Evolutionary conservation across 2,113 vertebrate genomes (phyloP).

Genomic region (Mungos mungo): DNA sequence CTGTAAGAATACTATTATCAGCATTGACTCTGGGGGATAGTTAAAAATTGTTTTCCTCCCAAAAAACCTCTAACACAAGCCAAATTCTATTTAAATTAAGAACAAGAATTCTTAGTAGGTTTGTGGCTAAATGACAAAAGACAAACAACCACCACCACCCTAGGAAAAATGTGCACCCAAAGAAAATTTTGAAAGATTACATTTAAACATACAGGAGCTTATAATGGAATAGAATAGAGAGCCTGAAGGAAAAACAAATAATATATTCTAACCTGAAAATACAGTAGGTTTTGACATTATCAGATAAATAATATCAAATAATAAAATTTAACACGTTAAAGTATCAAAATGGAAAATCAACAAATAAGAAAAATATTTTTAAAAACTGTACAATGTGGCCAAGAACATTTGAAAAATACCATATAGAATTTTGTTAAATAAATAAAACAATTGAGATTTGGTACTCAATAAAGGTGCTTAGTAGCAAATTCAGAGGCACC

Average conservation of each 20-base stretch:
- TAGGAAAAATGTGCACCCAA: background rate
- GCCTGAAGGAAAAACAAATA: background rate
- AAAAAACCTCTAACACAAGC: background rate
- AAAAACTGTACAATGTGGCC: background rate
- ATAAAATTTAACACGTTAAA: background rate
- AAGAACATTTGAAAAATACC: background rate
- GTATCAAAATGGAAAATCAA: background rate
- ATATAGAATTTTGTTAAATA: background rate
- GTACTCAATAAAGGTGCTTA: background rate
- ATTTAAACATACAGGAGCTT: background rate
- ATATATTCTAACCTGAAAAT: background rate
- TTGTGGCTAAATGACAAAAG: background rate
- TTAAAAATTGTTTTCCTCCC: background rate
- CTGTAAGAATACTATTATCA: background rate
- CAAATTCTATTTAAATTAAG: background rate
- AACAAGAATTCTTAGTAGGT: background rate
- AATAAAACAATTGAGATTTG: background rate
- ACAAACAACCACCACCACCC: background rate
- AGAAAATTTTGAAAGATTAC: background rate
- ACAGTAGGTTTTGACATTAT: background rate
- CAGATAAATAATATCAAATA: background rate
- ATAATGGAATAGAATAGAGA: background rate
- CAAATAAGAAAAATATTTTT: background rate
- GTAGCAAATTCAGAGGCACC: background rate
- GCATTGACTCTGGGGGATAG: background rate